Evolutionary conservation across 2,797 vertebrate species (phyloP), one percentile per base, ranked within the genome.

Genomic region (Dicrostonyx torquatus): DNA sequence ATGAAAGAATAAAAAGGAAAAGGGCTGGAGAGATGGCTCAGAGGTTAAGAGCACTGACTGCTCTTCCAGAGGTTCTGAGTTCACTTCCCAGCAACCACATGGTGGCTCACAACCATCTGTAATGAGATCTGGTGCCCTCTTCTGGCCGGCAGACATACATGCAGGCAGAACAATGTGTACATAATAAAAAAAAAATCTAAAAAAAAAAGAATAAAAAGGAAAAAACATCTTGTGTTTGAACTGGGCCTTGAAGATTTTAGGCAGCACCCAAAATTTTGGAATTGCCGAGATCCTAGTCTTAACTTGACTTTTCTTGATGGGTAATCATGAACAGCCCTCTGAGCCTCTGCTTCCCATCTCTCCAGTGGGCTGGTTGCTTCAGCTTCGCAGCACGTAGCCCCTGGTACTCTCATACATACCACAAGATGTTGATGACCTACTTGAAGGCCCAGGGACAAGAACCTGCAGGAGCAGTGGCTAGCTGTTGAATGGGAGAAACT

Each of bases 181-280:
- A n/a, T n/a, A n/a, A n/a, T n/a, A n/a, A n/a, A n/a, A n/a, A n/a
- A n/a, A n/a, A n/a, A n/a, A n/a, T n/a, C n/a, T n/a, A n/a, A n/a
- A n/a, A n/a, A n/a, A n/a, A n/a, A n/a, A n/a, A 73, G 6, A 84
- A 37, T 22, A 86, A 37, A 53, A 58, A 93, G 9, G n/a, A 93
- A 87, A 20, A 22, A 60, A 40, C 37, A 45, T 64, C 66, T 13
- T 92, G 68, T 29, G 14, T 94, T 64, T 70, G 89, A 95, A 17
- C 78, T 66, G 40, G 55, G 53, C 58, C 43, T 93, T 43, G 43
- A 91, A 73, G 40, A 37, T 89, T 95, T 94, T 53, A 89, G 15
- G 11, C 11, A 50, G 31, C 43, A 73, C 60, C 86, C 50, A 86
- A 34, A 15, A 31, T 76, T 90, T 53, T 60, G 1, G 31, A 70